These are phyloP conservation scores for Micoletzkya japonica DNA, from an alignment of 2,888 invertebrate species.

Conservation along the genomic window DNA sequence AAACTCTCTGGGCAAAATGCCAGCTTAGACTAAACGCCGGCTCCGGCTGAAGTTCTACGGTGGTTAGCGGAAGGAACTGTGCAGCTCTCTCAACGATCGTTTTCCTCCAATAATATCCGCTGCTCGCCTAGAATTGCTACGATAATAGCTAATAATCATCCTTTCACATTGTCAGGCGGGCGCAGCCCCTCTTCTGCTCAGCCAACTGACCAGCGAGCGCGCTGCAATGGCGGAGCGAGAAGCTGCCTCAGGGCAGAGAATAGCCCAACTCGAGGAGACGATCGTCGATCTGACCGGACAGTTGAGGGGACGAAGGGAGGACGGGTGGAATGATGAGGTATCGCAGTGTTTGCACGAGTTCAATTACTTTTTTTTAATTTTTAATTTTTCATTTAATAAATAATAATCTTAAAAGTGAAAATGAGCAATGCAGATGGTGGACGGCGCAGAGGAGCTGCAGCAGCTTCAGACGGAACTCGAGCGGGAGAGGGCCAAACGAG, in stretches of 20 bases:
- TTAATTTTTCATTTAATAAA: neutral
- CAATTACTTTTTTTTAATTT: constrained; percentile 2
- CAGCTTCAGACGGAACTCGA: neutral
- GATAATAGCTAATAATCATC: no score
- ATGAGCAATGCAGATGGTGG: neutral
- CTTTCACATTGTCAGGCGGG: no score
- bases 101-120: no score
- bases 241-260: no score
- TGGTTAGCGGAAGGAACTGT: no score
- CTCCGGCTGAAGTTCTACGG: no score
- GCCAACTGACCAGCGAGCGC: no score
- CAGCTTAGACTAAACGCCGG: no score
- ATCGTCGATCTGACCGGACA: constrained; percentile 21
- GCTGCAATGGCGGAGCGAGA: neutral
- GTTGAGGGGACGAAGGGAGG: constrained; percentile 25
- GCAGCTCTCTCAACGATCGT: no score
- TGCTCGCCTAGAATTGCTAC: no score
- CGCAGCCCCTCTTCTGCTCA: neutral
- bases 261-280: constrained; percentile 22
- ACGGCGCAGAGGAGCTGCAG: neutral
- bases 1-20: no score
- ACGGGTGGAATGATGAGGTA: neutral
- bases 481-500: neutral
- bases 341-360: neutral
- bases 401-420: constrained; percentile 1